A percentile compares a stretch with the other conserved stretches of the same genome.
Evolutionary conservation across 1,140 invertebrate species (phyloP).

Genomic region (Drosophila aff.): DNA sequence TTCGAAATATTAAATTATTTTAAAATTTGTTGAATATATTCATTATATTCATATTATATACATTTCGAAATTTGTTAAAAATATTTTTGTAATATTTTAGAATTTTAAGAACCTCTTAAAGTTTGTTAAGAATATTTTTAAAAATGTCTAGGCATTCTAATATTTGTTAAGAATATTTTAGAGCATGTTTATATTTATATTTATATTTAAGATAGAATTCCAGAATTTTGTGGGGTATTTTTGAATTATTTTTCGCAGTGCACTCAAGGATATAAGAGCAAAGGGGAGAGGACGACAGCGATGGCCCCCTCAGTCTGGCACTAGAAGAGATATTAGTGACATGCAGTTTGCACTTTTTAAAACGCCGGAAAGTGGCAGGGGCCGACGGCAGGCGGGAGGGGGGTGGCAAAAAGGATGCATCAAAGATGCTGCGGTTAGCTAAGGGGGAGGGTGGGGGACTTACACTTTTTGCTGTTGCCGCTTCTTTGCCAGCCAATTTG

Average conservation of each 20-base stretch:
- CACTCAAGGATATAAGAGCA: background rate
- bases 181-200: too few relatives aligned
- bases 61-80: too few relatives aligned
- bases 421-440: slow-evolving; percentile 33
- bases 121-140: background rate
- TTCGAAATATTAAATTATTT: too few relatives aligned
- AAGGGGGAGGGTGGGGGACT: background rate
- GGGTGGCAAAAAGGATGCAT: slow-evolving; percentile 16
- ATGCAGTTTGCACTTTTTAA: slow-evolving; percentile 74
- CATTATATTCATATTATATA: too few relatives aligned
- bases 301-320: slow-evolving; percentile 7
- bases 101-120: too few relatives aligned
- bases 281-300: background rate
- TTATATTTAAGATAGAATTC: too few relatives aligned
- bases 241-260: background rate
- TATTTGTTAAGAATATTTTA: too few relatives aligned
- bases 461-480: background rate
- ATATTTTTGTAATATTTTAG: too few relatives aligned
- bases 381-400: background rate
- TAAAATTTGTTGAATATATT: too few relatives aligned
- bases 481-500: slow-evolving; percentile 66
- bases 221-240: background rate
- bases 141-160: too few relatives aligned
- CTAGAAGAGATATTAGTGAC: slow-evolving; percentile 68
- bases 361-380: slow-evolving; percentile 43